These are phyloP conservation scores for Smittia sp. DNA, from an alignment of 2,888 invertebrate genomes.

Conservation along the genomic window DNA sequence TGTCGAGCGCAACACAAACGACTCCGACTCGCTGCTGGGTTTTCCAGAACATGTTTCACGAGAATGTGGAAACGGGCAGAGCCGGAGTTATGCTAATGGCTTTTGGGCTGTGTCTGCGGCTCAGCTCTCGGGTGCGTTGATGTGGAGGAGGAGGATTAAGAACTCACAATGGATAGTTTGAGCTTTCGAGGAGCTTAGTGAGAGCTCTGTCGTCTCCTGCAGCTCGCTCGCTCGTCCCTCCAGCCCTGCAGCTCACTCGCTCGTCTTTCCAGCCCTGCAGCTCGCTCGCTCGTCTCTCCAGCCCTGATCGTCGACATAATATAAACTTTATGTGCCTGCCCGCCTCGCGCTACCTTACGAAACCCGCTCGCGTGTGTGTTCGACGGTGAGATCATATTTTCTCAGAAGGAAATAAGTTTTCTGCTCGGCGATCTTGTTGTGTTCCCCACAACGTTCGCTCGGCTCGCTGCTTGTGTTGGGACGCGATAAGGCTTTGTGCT, in stretches of 20 bases:
- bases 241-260: too few relatives aligned
- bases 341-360: conserved; percentile 23
- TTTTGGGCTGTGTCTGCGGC: background rate
- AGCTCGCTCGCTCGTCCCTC: too few relatives aligned
- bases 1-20: background rate
- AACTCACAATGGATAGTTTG: too few relatives aligned
- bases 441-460: background rate
- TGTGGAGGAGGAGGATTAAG: too few relatives aligned
- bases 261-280: too few relatives aligned
- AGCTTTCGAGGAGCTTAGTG: too few relatives aligned
- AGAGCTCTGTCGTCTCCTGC: too few relatives aligned
- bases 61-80: conserved; percentile 12
- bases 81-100: background rate
- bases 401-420: conserved; percentile 29
- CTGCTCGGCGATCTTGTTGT: background rate
- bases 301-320: background rate
- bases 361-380: conserved; percentile 1
- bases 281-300: background rate
- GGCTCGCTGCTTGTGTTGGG: background rate
- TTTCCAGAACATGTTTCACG: conserved; percentile 18
- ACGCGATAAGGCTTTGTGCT: conserved; percentile 34
- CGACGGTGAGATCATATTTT: conserved; percentile 40
- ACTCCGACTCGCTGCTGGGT: background rate
- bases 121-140: background rate
- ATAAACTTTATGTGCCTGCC: conserved; percentile 19